Conservation (phyloP, 2,113 vertebrate species). For the Colius striatus region DNA sequence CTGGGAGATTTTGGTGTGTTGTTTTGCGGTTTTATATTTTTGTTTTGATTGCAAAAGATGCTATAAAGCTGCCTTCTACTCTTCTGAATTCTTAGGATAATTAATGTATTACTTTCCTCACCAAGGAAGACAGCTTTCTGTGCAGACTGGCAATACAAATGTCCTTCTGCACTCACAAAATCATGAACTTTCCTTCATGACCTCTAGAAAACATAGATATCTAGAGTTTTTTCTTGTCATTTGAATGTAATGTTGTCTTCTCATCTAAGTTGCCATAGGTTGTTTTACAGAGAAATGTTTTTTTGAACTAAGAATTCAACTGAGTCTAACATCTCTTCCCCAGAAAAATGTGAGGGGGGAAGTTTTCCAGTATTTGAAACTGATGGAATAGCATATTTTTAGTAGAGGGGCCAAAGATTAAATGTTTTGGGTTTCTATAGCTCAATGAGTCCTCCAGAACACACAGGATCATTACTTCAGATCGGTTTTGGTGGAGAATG, state of each 20-base stretch:
- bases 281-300: not conserved
- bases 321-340: not conserved
- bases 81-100: not conserved
- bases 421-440: not conserved
- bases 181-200: not conserved
- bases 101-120: not conserved
- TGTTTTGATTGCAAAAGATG: not conserved
- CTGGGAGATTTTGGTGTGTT: not conserved
- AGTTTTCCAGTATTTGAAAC: not conserved
- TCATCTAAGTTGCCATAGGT: not conserved
- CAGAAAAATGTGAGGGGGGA: not conserved
- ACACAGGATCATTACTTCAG: not conserved
- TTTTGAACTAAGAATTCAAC: not conserved
- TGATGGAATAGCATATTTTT: not conserved
- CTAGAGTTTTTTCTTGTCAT: not conserved
- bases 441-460: not conserved
- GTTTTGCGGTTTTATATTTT: not conserved
- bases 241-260: not conserved
- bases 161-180: not conserved
- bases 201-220: not conserved
- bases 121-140: not conserved
- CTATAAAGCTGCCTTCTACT: not conserved
- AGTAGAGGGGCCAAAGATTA: not conserved
- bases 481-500: not conserved
- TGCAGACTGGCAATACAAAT: not conserved